Conservation (phyloP, 2,888 invertebrate species). For the Teinopalpus imperialis region DNA sequence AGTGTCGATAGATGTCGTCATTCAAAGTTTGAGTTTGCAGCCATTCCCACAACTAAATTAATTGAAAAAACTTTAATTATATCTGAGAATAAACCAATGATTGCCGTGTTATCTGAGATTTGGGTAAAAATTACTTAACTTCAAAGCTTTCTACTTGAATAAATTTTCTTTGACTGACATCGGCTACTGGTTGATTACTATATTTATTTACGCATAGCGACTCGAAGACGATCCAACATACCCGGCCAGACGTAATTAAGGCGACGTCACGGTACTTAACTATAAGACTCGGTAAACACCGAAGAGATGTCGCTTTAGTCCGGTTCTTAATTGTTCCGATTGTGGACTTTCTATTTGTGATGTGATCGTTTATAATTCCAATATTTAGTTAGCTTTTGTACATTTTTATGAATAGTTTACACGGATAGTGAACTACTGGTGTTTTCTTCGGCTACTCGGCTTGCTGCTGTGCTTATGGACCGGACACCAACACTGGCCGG, state of each 20-base stretch:
- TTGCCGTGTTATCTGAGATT: no score
- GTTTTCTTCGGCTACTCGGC: neutral
- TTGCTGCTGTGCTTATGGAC: no score
- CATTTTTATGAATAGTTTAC: conserved; percentile 13
- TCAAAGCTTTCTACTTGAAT: no score
- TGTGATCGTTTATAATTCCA: conserved; percentile 24
- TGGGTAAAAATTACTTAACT: no score
- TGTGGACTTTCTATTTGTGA: conserved; percentile 49
- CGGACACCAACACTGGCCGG: no score
- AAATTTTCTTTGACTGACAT: no score
- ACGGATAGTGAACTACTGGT: conserved; percentile 1
- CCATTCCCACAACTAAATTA: no score
- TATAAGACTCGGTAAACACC: conserved; percentile 38
- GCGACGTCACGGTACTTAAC: conserved; percentile 58
- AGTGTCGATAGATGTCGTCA: no score
- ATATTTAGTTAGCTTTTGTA: conserved; percentile 10
- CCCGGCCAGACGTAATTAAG: conserved; percentile 27
- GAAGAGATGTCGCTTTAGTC: conserved; percentile 35
- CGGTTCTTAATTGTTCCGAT: conserved; percentile 51
- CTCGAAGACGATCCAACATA: conserved; percentile 39
- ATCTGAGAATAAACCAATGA: no score
- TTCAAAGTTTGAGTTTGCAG: no score
- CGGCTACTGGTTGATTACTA: conserved; percentile 11
- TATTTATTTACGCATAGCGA: conserved; percentile 37
- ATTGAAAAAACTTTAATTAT: no score